phyloP scores from a whole-genome alignment of 2,113 vertebrate genomes.

The Colistium nudipinnis region DNA sequence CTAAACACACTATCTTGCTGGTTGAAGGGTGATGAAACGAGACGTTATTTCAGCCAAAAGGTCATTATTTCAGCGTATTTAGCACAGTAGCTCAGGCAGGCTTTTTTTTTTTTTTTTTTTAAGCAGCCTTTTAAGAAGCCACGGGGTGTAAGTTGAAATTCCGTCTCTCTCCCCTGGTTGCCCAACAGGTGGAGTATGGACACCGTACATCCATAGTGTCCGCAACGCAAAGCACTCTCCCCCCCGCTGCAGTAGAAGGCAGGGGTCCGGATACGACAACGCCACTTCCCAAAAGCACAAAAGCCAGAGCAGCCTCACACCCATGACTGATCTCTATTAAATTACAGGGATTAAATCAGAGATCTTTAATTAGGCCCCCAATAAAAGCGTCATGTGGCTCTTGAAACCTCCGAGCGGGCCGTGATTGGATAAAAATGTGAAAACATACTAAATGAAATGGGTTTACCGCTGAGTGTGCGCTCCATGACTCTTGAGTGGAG shows the following conservation, averaged over 20 bases:
- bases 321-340: constrained; percentile 77
- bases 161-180: constrained; percentile 9
- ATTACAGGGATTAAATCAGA: constrained; percentile 83
- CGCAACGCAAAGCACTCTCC: constrained; percentile 34
- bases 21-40: no score
- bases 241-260: constrained; percentile 27
- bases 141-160: neutral
- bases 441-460: constrained; percentile 83
- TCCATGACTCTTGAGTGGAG: constrained; percentile 74
- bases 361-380: constrained; percentile 84
- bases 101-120: no score
- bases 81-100: no score
- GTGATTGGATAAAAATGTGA: constrained; percentile 82
- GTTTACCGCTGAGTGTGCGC: constrained; percentile 77
- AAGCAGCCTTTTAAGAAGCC: constrained; percentile 43
- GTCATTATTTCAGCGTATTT: no score
- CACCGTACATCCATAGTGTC: no score
- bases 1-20: no score
- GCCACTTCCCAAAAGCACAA: constrained; percentile 49
- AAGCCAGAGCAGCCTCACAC: constrained; percentile 57
- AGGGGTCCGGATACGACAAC: constrained; percentile 46
- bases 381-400: constrained; percentile 77
- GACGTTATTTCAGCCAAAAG: no score
- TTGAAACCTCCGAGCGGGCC: constrained; percentile 75
- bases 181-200: constrained; percentile 41